These are phyloP conservation scores for Nasonia giraulti DNA, from an alignment of 1,140 invertebrate species.

Conservation along the genomic window DNA sequence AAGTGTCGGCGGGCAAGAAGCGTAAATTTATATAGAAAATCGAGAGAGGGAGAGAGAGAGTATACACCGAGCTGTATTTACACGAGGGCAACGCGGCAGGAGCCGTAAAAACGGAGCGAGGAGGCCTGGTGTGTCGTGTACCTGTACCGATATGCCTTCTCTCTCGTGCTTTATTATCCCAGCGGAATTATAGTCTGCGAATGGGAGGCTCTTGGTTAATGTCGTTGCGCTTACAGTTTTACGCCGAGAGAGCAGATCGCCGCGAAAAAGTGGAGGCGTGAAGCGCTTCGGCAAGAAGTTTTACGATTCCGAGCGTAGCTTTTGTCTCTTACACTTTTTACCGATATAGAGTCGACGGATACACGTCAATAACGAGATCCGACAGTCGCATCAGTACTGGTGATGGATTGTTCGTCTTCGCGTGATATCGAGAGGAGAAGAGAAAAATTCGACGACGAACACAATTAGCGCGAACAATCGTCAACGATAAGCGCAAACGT, in stretches of 20 bases:
- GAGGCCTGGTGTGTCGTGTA: not conserved
- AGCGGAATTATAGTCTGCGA: not conserved
- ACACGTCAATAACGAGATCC: too few relatives aligned
- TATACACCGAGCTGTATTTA: not conserved
- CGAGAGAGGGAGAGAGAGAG: too few relatives aligned
- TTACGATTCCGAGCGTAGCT: not conserved
- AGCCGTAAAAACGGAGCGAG: not conserved
- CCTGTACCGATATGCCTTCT: too few relatives aligned
- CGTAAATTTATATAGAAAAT: slow-evolving; percentile 25
- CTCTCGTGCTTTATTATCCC: too few relatives aligned
- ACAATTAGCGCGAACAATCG: too few relatives aligned
- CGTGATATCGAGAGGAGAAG: too few relatives aligned
- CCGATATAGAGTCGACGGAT: too few relatives aligned
- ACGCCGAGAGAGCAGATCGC: not conserved
- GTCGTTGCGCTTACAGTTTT: not conserved
- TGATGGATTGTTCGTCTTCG: too few relatives aligned
- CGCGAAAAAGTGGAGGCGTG: too few relatives aligned
- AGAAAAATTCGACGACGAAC: too few relatives aligned
- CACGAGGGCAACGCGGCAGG: not conserved
- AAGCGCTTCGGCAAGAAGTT: not conserved
- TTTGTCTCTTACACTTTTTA: not conserved
- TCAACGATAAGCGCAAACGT: too few relatives aligned
- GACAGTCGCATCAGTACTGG: too few relatives aligned
- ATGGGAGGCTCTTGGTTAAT: not conserved
- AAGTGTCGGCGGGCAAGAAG: not conserved